Evolutionary conservation across 2,888 invertebrate genomes (phyloP).

Genomic region (Sisyra nigra): DNA sequence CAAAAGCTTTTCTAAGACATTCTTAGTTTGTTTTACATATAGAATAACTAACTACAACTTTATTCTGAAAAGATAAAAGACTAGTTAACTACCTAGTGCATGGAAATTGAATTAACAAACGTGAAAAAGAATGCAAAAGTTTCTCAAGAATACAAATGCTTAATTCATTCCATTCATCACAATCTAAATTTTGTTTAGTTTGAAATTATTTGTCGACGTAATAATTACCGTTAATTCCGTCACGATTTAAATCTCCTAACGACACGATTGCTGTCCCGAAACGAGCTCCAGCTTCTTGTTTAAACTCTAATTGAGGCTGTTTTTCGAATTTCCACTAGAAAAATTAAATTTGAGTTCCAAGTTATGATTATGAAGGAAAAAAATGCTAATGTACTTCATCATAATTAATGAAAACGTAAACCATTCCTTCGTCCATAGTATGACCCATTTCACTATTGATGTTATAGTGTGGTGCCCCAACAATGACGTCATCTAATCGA

Average conservation of each 20-base stretch:
- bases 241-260: slow-evolving; percentile 35
- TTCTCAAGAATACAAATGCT: no score
- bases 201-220: no score
- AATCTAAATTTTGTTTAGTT: no score
- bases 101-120: no score
- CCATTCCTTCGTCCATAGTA: slow-evolving; percentile 39
- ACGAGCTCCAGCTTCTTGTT: slow-evolving; percentile 4
- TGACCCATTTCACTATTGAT: slow-evolving; percentile 22
- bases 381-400: slow-evolving; percentile 21
- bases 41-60: no score
- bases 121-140: no score
- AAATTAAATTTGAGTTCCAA: background rate
- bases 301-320: background rate
- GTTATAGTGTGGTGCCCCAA: slow-evolving; percentile 41
- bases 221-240: slow-evolving; percentile 29
- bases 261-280: slow-evolving; percentile 24
- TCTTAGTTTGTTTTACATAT: no score
- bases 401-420: slow-evolving; percentile 35
- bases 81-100: no score
- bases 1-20: no score
- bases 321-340: slow-evolving; percentile 6
- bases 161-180: no score
- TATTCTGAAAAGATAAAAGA: no score
- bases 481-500: slow-evolving; percentile 39
- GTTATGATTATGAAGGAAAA: background rate